These are phyloP conservation scores for Dissostichus mawsoni DNA, from an alignment of 2,113 vertebrate genomes.

Conservation along the genomic window DNA sequence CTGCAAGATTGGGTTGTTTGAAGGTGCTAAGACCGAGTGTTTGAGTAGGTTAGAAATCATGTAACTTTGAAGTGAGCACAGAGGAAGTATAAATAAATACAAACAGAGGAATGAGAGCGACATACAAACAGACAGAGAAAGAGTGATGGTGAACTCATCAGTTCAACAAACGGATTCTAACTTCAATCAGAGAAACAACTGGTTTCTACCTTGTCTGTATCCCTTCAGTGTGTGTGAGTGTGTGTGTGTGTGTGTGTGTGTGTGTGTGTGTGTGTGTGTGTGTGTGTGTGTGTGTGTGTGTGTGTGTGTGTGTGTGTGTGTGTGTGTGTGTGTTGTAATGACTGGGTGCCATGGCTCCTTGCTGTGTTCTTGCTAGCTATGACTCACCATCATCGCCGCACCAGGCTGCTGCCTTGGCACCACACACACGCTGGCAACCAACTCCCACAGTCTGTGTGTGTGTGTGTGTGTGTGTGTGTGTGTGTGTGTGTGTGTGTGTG, in stretches of 20 bases:
- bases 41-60: conserved; percentile 27
- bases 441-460: conserved; percentile 47
- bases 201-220: conserved; percentile 33
- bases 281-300: conserved; percentile 13
- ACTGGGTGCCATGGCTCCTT: conserved; percentile 51
- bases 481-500: neutral
- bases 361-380: conserved; percentile 70
- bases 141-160: neutral
- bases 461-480: conserved; percentile 6
- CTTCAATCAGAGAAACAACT: conserved; percentile 26
- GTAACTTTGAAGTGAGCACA: conserved; percentile 5
- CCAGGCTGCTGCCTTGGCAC: conserved; percentile 71
- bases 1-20: conserved; percentile 31
- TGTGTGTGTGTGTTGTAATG: conserved; percentile 26
- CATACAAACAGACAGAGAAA: conserved; percentile 15
- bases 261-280: conserved; percentile 3
- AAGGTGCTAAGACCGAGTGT: neutral
- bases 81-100: conserved; percentile 44
- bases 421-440: conserved; percentile 58
- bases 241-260: conserved; percentile 14
- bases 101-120: neutral
- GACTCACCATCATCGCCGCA: conserved; percentile 68
- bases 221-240: neutral
- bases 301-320: neutral
- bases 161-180: conserved; percentile 10